Conservation (phyloP, 2,888 invertebrate species). For the Sceliomorpha sp. region DNA sequence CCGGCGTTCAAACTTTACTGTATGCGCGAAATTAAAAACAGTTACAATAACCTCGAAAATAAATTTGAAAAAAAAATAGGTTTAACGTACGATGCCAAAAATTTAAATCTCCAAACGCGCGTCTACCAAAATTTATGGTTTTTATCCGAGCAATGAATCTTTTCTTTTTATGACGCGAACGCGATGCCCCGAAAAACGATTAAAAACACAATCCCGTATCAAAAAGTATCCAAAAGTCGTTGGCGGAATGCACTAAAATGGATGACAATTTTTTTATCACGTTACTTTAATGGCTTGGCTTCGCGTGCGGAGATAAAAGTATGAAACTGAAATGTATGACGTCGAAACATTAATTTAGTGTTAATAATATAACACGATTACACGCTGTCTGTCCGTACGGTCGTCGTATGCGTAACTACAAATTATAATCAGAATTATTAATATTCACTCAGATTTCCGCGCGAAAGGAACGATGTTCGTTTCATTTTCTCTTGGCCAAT, state of each 20-base stretch:
- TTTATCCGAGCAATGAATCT: slow-evolving; percentile 40
- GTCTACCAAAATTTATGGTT: slow-evolving; percentile 36
- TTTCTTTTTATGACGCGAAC: slow-evolving; percentile 40
- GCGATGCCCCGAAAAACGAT: slow-evolving; percentile 35
- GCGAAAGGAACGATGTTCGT: too few species aligned
- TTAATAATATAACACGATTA: too few species aligned
- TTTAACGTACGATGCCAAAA: slow-evolving; percentile 35
- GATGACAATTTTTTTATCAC: slow-evolving; percentile 39
- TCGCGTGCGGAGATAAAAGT: slow-evolving; percentile 18
- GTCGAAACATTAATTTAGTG: slow-evolving; percentile 25
- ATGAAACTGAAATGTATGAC: slow-evolving; percentile 5
- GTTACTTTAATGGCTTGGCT: slow-evolving; percentile 22
- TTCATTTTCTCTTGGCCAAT: too few species aligned
- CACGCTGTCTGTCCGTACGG: too few species aligned
- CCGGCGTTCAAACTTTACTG: too few species aligned
- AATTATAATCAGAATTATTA: too few species aligned
- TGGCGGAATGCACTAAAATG: slow-evolving; percentile 43
- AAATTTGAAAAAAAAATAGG: slow-evolving; percentile 4
- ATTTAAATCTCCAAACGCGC: slow-evolving; percentile 25
- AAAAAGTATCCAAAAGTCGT: slow-evolving; percentile 35
- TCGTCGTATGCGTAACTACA: too few species aligned
- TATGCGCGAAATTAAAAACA: background rate
- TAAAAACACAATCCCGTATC: slow-evolving; percentile 37
- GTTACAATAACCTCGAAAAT: too few species aligned
- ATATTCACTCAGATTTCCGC: too few species aligned